A percentile compares a stretch with the other conserved stretches of the same genome.
These are phyloP conservation scores for Ctenosaura bakeri DNA, from an alignment of 2,797 vertebrate genomes.

Conservation along the genomic window DNA sequence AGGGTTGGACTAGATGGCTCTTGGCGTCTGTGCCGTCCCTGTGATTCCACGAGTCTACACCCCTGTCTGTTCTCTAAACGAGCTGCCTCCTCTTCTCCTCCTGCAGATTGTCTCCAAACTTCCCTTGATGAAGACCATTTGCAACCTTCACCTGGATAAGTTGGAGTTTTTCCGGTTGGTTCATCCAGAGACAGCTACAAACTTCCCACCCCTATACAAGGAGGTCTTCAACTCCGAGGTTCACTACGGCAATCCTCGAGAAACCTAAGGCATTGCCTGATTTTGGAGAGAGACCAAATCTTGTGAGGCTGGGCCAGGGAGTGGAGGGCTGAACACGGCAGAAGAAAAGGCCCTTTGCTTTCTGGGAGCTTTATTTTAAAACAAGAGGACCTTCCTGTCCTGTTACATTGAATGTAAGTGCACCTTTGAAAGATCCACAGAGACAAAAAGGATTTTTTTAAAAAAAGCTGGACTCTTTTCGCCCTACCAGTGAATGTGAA, in stretches of 20 bases:
- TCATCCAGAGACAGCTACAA: conserved; percentile 89
- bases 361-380: conserved; percentile 42
- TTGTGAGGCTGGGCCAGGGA: conserved; percentile 31
- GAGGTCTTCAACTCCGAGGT: conserved; percentile 92
- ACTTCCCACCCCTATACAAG: conserved; percentile 90
- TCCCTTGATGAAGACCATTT: conserved; percentile 91
- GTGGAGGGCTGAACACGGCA: too few species aligned
- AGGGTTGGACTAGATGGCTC: too few species aligned
- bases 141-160: conserved; percentile 93
- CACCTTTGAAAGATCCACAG: conserved; percentile 73
- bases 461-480: conserved; percentile 2
- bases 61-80: too few species aligned
- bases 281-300: conserved; percentile 25
- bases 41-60: too few species aligned
- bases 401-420: conserved; percentile 76
- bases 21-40: too few species aligned
- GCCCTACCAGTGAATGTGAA: conserved; percentile 78
- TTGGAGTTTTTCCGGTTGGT: conserved; percentile 92
- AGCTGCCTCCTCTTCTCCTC: not conserved
- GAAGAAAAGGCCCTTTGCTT: not conserved
- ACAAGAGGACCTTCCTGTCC: conserved; percentile 38
- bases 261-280: conserved; percentile 79
- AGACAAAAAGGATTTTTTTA: conserved; percentile 8
- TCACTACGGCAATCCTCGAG: conserved; percentile 88
- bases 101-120: conserved; percentile 91